Percentiles rank a stretch among this genome's conserved stretches.
phyloP scores from a whole-genome alignment of 2,888 invertebrate species.

The Cataglyphis albicans region DNA sequence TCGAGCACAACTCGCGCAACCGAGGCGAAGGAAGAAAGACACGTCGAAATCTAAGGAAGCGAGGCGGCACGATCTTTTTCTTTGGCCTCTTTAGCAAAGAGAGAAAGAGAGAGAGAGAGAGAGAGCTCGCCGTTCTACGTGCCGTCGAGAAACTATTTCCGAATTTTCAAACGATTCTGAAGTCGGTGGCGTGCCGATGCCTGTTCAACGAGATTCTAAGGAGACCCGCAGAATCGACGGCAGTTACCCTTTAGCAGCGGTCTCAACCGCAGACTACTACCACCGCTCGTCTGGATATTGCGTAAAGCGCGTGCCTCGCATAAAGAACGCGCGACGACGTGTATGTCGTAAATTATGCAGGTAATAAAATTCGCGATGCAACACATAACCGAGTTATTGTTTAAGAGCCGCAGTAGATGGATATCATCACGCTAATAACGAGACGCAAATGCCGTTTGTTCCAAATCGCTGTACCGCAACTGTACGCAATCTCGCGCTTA shows the following conservation, averaged over 20 bases:
- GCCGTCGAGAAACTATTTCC: conserved; percentile 80
- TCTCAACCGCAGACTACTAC: conserved; percentile 54
- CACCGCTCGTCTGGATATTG: conserved; percentile 13
- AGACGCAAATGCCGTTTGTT: conserved; percentile 3
- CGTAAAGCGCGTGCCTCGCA: conserved; percentile 47
- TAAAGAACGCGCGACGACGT: conserved; percentile 12
- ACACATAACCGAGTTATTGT: conserved; percentile 41
- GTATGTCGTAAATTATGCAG: conserved; percentile 26
- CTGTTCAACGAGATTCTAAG: conserved; percentile 59
- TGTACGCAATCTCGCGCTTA: neutral
- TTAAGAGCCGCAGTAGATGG: neutral
- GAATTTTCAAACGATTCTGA: conserved; percentile 81
- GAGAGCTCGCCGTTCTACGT: conserved; percentile 65
- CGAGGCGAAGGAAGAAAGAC: conserved; percentile 59
- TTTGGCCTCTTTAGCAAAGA: conserved; percentile 43
- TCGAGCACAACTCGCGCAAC: conserved; percentile 68
- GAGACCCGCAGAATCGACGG: conserved; percentile 68
- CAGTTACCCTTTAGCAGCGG: conserved; percentile 57
- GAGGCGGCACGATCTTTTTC: conserved; percentile 57
- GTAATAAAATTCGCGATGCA: conserved; percentile 35
- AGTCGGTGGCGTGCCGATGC: conserved; percentile 75
- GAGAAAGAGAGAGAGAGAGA: neutral
- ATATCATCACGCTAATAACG: conserved; percentile 36
- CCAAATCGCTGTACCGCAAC: conserved; percentile 1
- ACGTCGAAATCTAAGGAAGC: conserved; percentile 50